Evolutionary conservation across 2,888 invertebrate species (phyloP).

Genomic region (Gerris lacustris): DNA sequence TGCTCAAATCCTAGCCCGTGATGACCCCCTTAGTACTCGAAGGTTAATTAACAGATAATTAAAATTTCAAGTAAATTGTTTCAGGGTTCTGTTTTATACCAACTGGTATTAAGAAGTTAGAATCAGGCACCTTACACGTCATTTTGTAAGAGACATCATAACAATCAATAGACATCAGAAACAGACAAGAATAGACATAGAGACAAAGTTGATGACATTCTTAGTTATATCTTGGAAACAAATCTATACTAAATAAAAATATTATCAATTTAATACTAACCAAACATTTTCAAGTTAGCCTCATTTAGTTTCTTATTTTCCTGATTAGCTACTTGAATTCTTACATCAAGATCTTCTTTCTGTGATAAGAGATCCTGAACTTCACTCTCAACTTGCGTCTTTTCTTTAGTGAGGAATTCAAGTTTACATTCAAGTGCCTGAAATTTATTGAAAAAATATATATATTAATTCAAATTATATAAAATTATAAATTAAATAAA

Average conservation of each 20-base stretch:
- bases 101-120: no score
- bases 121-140: no score
- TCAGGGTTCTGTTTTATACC: no score
- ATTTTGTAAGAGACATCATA: no score
- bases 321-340: neutral
- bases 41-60: no score
- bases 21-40: no score
- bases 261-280: neutral
- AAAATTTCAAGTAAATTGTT: no score
- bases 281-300: neutral
- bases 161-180: no score
- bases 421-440: constrained; percentile 52
- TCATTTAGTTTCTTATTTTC: neutral
- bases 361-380: constrained; percentile 54
- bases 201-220: no score
- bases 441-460: constrained; percentile 23
- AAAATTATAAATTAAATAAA: constrained; percentile 11
- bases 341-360: constrained; percentile 49
- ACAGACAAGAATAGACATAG: no score
- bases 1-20: no score
- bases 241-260: neutral
- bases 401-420: constrained; percentile 49
- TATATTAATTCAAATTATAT: neutral
- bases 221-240: no score
- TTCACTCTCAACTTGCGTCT: constrained; percentile 51